Base-by-base conservation (phyloP, 2,113 vertebrate genomes). In the Riparia riparia region DNA sequence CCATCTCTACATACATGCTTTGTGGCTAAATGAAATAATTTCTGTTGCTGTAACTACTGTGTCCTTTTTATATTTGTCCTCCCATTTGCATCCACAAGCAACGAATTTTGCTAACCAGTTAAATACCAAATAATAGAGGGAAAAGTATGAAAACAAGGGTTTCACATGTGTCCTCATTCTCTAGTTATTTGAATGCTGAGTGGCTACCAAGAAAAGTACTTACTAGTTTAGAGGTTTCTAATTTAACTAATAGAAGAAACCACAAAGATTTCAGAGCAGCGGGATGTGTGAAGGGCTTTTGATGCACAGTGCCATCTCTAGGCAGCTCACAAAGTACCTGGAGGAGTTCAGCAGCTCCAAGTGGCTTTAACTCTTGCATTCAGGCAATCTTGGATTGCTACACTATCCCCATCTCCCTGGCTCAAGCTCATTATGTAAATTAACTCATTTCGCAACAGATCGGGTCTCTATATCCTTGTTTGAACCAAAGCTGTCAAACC, bases 181-280 rank as follows among this genome's bases (percentile, higher is more conserved):
- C 17, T 22, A 45, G 50, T 17, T 86, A 87, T 92, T 72, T 93
- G 58, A 96, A 96, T 86, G 68, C 44, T 80, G 68, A 90, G 11
- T 49, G 51, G 26, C 74, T 79, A 78, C 56, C 37, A 82, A 85
- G 57, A 84, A 77, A 50, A 93, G 26, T 17, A 73, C 37, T 87
- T 94, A 83, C 53, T 85, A 82, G 41, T 94, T 69, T 85, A 88
- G 54, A 96, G 34, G 17, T 91, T 96, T 91, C 64, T 84, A 91
- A 80, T 63, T 61, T 53, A 91, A 72, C 25, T 90, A 86, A 66
- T 71, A 54, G 68, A 96, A 89, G n/a, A 80, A 88, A 44, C n/a
- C 34, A 66, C 29, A 34, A 58, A 73, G 25, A 93, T 76, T 90
- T 95, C 56, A 49, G 60, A 79, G 54, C 49, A 83, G 78, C 29